phyloP scores from a whole-genome alignment of 2,113 vertebrate genomes.

The Sphaerodactylus townsendi region DNA sequence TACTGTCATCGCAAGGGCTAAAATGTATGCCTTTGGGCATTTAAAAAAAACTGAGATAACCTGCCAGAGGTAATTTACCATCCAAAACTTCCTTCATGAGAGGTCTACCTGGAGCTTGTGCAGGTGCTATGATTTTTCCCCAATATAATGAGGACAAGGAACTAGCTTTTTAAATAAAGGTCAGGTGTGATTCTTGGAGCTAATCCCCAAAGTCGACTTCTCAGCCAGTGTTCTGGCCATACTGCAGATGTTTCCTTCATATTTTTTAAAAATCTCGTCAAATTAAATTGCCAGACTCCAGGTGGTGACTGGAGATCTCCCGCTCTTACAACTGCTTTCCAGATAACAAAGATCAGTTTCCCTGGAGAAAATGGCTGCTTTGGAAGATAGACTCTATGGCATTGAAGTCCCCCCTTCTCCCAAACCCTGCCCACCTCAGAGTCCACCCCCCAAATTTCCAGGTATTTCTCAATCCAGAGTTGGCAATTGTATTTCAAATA shows the following conservation, averaged over 20 bases:
- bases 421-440: no score
- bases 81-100: background rate
- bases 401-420: no score
- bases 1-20: background rate
- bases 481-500: no score
- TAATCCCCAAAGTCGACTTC: background rate
- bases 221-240: background rate
- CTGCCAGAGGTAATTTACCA: background rate
- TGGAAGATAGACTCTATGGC: no score
- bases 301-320: no score
- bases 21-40: background rate
- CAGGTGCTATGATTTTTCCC: background rate
- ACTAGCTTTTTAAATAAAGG: background rate
- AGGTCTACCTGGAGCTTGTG: background rate
- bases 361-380: no score
- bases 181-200: background rate
- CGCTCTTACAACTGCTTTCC: no score
- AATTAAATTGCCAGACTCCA: no score
- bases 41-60: background rate
- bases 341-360: no score
- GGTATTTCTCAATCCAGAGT: no score
- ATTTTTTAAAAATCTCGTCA: background rate
- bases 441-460: no score
- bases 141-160: background rate
- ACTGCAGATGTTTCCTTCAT: background rate